Conservation (phyloP, 1,140 invertebrate species). For the Drepana arcuata region DNA sequence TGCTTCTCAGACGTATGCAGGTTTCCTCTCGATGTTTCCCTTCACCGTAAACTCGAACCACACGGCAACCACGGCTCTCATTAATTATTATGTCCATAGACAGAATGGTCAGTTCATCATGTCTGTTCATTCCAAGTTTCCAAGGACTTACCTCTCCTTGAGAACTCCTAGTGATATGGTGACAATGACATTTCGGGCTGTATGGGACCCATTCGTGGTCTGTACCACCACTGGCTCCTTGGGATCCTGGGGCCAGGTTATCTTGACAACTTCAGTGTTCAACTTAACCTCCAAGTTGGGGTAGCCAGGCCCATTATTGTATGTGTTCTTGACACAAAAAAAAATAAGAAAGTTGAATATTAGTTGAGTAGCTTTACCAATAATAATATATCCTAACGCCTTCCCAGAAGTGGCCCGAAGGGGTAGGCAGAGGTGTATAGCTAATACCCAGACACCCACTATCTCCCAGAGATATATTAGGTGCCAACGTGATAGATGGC, state of each 20-base stretch:
- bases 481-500: no score
- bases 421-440: no score
- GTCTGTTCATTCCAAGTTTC: no score
- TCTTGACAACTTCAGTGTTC: conserved; percentile 34
- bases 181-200: conserved; percentile 76
- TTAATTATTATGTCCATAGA: no score
- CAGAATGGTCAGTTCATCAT: no score
- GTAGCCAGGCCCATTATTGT: conserved; percentile 34
- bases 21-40: no score
- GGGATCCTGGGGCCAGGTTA: conserved; percentile 26
- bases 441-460: neutral
- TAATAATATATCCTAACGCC: no score
- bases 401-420: no score
- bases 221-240: conserved; percentile 36
- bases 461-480: no score
- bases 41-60: no score
- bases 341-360: neutral
- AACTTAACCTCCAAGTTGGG: conserved; percentile 34
- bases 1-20: no score
- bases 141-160: conserved; percentile 73
- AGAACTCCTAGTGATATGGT: conserved; percentile 81
- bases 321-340: conserved; percentile 31
- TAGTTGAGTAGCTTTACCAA: neutral
- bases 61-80: no score
- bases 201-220: conserved; percentile 73